phyloP scores from a whole-genome alignment of 2,888 invertebrate species.

The Hololepta plana region DNA sequence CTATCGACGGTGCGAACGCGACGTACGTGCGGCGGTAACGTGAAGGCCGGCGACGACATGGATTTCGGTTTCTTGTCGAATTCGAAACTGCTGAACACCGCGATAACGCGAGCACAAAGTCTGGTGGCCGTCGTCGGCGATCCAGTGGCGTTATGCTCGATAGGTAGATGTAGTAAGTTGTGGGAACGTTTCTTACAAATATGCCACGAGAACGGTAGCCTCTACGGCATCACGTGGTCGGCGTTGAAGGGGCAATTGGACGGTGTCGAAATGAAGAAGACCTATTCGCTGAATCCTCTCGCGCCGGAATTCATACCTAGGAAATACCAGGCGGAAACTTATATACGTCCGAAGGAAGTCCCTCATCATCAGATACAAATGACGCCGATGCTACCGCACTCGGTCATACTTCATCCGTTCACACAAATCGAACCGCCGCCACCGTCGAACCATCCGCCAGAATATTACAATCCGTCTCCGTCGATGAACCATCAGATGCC shows the following conservation, averaged over 20 bases:
- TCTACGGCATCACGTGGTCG: conserved; percentile 55
- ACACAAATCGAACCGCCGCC: no score
- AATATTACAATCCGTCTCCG: no score
- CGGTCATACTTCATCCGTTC: no score
- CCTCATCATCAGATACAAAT: conserved; percentile 2
- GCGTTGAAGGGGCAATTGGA: conserved; percentile 48
- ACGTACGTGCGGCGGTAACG: conserved; percentile 39
- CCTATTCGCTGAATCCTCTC: conserved; percentile 61
- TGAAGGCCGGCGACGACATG: conserved; percentile 33
- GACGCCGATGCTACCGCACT: not conserved
- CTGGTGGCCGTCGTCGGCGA: conserved; percentile 72
- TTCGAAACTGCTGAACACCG: conserved; percentile 64
- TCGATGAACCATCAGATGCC: no score
- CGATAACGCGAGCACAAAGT: conserved; percentile 65
- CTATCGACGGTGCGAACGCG: conserved; percentile 62
- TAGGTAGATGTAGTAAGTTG: conserved; percentile 61
- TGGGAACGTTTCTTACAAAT: conserved; percentile 65
- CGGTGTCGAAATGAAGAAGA: conserved; percentile 55
- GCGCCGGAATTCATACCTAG: conserved; percentile 66
- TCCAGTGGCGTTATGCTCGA: conserved; percentile 62
- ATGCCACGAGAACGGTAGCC: conserved; percentile 48
- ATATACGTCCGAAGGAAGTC: no score
- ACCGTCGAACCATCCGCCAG: no score
- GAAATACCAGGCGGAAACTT: conserved; percentile 30
- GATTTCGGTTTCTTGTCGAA: conserved; percentile 73